These are phyloP conservation scores for Tetragonula carbonaria DNA, from an alignment of 2,888 invertebrate genomes.

Conservation along the genomic window DNA sequence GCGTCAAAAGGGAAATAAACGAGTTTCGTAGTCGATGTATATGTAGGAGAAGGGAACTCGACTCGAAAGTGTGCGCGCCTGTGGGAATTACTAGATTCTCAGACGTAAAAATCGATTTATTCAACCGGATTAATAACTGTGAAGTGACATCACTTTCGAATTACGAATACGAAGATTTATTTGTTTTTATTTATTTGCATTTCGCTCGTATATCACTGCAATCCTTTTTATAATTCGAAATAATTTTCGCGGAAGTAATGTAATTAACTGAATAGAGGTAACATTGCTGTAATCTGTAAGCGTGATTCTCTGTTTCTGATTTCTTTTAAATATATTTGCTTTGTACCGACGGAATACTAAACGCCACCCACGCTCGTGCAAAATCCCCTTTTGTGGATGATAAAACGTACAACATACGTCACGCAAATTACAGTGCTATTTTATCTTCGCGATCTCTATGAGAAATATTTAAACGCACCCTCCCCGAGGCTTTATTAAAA, in stretches of 20 bases:
- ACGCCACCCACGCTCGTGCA: neutral
- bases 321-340: neutral
- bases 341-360: neutral
- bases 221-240: neutral
- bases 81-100: neutral
- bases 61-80: neutral
- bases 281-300: too few relatives aligned
- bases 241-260: neutral
- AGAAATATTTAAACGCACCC: neutral
- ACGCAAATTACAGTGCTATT: neutral
- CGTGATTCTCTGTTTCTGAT: neutral
- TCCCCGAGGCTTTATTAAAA: neutral
- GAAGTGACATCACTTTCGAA: too few relatives aligned
- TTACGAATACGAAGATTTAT: neutral
- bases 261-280: neutral
- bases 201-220: neutral
- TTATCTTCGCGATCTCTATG: neutral
- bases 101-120: too few relatives aligned
- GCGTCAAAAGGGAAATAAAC: constrained; percentile 38
- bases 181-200: neutral
- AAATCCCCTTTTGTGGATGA: neutral
- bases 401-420: neutral
- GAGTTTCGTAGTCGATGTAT: constrained; percentile 12
- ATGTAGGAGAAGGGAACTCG: constrained; percentile 10
- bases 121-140: too few relatives aligned